These are phyloP conservation scores for Tetragonisca angustula DNA, from an alignment of 2,888 invertebrate species.

Conservation along the genomic window DNA sequence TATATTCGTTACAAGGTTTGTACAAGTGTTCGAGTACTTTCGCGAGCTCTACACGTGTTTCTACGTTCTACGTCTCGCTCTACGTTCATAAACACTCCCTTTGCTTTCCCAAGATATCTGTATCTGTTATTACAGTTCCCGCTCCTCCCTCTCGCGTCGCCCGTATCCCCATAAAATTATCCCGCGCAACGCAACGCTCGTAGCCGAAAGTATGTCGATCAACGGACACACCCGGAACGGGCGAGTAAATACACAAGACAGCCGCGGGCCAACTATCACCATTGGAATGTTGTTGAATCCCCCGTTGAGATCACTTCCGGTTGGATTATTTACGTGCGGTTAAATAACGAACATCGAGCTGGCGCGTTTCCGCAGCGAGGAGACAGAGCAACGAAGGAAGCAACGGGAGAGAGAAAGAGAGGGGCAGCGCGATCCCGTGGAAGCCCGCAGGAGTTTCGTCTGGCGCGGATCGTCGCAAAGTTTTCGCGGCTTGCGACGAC, in stretches of 20 bases:
- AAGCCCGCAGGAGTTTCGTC: conserved; percentile 63
- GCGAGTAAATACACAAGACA: not conserved
- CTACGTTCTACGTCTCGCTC: not conserved
- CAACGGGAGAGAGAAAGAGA: not conserved
- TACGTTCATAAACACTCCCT: not conserved
- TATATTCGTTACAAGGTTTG: not conserved
- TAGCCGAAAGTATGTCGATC: not conserved
- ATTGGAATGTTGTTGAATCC: too few species aligned
- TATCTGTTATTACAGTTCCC: not conserved
- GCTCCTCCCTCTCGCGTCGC: not conserved
- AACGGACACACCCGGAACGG: not conserved
- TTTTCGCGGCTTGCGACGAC: conserved; percentile 69
- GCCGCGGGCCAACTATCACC: not conserved
- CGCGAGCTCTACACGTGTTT: not conserved
- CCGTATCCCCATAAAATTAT: not conserved
- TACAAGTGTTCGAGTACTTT: not conserved
- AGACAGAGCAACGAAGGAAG: not conserved
- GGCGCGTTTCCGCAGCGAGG: conserved; percentile 29
- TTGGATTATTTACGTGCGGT: conserved; percentile 37
- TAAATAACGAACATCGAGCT: conserved; percentile 37
- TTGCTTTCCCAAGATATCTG: not conserved
- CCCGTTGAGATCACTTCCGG: not conserved
- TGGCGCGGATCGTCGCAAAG: conserved; percentile 58
- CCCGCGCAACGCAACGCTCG: not conserved
- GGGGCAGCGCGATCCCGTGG: not conserved